These are phyloP conservation scores for Serripes groenlandicus DNA, from an alignment of 2,888 invertebrate species.

Conservation along the genomic window DNA sequence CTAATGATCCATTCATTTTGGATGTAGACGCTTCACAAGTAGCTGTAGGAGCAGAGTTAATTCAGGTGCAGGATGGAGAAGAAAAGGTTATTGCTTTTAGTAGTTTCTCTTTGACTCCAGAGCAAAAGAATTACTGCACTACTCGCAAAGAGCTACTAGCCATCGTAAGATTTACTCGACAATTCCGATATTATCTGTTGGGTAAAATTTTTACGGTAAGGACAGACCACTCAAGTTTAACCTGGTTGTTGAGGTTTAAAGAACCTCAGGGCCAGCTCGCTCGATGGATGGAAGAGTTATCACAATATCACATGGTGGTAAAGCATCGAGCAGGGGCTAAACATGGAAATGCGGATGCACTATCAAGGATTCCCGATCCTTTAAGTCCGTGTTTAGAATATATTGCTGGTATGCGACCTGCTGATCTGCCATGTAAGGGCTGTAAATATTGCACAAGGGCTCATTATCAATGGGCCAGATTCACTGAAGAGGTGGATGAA, in stretches of 20 bases:
- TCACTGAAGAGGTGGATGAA: conserved; percentile 28
- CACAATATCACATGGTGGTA: conserved; percentile 57
- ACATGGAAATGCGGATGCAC: conserved; percentile 45
- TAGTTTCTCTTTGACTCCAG: conserved; percentile 49
- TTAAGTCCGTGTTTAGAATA: conserved; percentile 15
- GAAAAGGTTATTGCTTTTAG: conserved; percentile 61
- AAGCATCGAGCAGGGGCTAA: conserved; percentile 37
- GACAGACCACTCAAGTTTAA: conserved; percentile 62
- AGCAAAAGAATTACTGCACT: conserved; percentile 67
- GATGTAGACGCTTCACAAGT: conserved; percentile 65
- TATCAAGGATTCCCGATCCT: conserved; percentile 32
- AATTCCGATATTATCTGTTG: conserved; percentile 60
- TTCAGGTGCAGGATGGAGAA: conserved; percentile 60
- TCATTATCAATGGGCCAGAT: conserved; percentile 34
- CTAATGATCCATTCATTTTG: conserved; percentile 48
- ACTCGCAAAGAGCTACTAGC: conserved; percentile 59
- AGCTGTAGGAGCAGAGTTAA: conserved; percentile 57
- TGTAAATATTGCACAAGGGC: conserved; percentile 47
- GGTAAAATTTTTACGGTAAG: conserved; percentile 49
- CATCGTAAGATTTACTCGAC: conserved; percentile 52
- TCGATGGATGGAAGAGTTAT: conserved; percentile 63
- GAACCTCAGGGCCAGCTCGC: conserved; percentile 54
- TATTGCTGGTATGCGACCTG: conserved; percentile 6
- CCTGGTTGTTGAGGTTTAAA: conserved; percentile 21
- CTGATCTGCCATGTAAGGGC: conserved; percentile 55